Evolutionary conservation across 2,888 invertebrate species (phyloP).

Genomic region (Argyresthia goedartella): DNA sequence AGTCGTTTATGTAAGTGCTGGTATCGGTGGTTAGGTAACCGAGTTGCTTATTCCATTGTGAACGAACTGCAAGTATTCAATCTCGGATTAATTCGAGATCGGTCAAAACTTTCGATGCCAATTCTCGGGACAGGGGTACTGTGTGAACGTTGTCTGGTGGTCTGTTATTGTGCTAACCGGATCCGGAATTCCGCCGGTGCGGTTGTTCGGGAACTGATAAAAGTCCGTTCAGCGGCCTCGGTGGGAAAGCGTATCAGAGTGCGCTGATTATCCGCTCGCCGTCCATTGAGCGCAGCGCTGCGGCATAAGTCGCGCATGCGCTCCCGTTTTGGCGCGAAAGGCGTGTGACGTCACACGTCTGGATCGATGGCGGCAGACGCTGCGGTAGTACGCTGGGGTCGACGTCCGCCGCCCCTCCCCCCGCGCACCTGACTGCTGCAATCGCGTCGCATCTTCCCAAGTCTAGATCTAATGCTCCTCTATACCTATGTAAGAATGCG

Average conservation of each 20-base stretch:
- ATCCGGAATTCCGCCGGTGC: neutral
- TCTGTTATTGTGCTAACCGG: neutral
- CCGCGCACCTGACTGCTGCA: constrained; percentile 61
- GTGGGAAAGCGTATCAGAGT: neutral
- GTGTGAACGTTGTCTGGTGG: neutral
- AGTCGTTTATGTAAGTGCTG: neutral
- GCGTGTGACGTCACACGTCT: constrained; percentile 68
- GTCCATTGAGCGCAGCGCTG: constrained; percentile 51
- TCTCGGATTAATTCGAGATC: neutral
- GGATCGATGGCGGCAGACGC: constrained; percentile 72
- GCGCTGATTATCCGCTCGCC: constrained; percentile 22
- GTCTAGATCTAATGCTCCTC: constrained; percentile 24
- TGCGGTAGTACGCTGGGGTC: constrained; percentile 70
- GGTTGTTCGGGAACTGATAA: neutral
- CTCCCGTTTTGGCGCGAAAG: constrained; percentile 70
- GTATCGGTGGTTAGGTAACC: neutral
- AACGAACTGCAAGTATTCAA: neutral
- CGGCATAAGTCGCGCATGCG: constrained; percentile 62
- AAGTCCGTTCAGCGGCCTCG: neutral
- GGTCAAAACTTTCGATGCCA: too few relatives aligned
- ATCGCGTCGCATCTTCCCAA: constrained; percentile 47
- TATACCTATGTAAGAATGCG: constrained; percentile 2
- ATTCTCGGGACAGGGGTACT: neutral
- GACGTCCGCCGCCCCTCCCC: constrained; percentile 47
- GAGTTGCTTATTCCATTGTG: neutral